Base-by-base conservation (phyloP, 2,888 invertebrate genomes). In the Myopa testacea region DNA sequence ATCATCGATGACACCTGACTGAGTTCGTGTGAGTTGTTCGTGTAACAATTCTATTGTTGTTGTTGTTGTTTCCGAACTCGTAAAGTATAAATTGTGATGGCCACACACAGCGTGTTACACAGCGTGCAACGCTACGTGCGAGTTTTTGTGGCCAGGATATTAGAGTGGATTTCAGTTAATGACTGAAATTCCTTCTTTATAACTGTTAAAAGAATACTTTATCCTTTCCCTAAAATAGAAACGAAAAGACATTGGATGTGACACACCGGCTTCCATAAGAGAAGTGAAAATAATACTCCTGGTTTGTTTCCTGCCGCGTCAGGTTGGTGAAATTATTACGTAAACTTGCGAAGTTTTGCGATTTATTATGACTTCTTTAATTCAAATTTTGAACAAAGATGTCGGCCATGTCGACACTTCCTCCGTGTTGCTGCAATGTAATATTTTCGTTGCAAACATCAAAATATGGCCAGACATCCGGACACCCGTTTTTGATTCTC, bases 401-500 rank as follows among this genome's bases (percentile, higher is more conserved):
- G 26, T 26, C 26, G 26, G 26, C 26, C 1, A 26, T 26, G 26
- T 26, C 26, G 26, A 26, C 26, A 26, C 26, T 26, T 26, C 26
- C 26, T 26, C 26, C 1, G 26, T 26, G 26, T 2, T 1, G 26
- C 26, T 2, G 26, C 26, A 26, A 26, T 26, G 2, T 26, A 26
- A 26, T 45, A 45, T 45, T 45, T 6, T 45, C 45, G 45, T 45
- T 8, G 45, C 45, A 45, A 45, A 3, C 10, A 26, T 77, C 40
- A 67, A 50, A 79, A 60, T 77, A 74, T 75, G 26, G 26, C 80
- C 73, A 82, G 82, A 82, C 82, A 82, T 80, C 79, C 81, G 81
- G 82, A 81, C 82, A 82, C 82, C 82, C 81, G 78, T 78, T 82
- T 82, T 82, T 79, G 81, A 81, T 80, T 72, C 65, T 26, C 50